A percentile compares a stretch with the other conserved stretches of the same genome.
phyloP scores from a whole-genome alignment of 2,797 vertebrate genomes.

The Sebastes umbrosus region DNA sequence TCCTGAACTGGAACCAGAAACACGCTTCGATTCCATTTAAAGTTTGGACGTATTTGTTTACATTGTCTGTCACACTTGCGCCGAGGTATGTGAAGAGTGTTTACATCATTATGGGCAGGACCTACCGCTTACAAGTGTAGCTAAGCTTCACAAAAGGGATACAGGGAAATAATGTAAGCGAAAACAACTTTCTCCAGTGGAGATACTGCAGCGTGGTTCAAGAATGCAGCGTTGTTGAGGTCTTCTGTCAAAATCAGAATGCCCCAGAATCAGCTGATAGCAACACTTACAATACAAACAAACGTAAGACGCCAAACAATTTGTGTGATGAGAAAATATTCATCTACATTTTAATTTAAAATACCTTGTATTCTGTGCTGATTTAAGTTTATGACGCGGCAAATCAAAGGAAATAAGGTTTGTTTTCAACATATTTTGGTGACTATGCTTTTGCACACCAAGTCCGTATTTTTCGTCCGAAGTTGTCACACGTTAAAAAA shows the following conservation, averaged over 20 bases:
- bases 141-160: neutral
- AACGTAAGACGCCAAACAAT: neutral
- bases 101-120: neutral
- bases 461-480: too few relatives aligned
- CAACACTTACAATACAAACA: neutral
- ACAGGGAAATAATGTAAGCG: neutral
- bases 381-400: neutral
- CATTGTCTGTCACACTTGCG: neutral
- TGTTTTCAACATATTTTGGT: neutral
- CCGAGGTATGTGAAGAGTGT: neutral
- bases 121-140: neutral
- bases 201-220: neutral
- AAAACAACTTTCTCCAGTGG: neutral
- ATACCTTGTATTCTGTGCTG: neutral
- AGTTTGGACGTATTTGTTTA: neutral
- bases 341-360: neutral
- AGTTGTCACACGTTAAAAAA: too few relatives aligned
- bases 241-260: neutral
- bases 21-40: neutral
- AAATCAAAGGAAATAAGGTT: neutral
- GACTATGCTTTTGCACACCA: neutral
- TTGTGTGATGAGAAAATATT: neutral
- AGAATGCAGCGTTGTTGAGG: neutral
- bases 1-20: neutral
- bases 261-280: neutral